These are phyloP conservation scores for Meloe dianella DNA, from an alignment of 2,888 invertebrate genomes.

Conservation along the genomic window DNA sequence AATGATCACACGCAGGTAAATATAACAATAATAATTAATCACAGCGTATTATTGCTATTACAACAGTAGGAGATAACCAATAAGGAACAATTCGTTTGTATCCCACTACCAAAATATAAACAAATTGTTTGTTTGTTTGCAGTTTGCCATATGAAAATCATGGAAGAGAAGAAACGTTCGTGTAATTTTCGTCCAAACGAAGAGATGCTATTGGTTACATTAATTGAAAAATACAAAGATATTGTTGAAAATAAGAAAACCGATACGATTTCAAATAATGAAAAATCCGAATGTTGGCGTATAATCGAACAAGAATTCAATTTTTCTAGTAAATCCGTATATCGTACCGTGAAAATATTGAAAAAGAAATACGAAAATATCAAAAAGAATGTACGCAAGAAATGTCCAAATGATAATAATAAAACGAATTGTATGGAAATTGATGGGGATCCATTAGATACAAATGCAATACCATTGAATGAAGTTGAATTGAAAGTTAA, in stretches of 20 bases:
- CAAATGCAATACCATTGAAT: not conserved
- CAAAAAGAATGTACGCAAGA: not conserved
- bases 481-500: not conserved
- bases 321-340: not conserved
- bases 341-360: not conserved
- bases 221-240: not conserved
- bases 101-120: too few relatives aligned
- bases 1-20: too few relatives aligned
- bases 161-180: slow-evolving; percentile 4
- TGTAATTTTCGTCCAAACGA: slow-evolving; percentile 1
- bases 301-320: not conserved
- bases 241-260: not conserved
- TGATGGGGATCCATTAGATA: not conserved
- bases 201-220: not conserved
- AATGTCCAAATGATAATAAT: not conserved
- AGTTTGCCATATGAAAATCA: too few relatives aligned
- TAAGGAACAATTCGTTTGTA: too few relatives aligned
- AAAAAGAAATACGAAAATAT: not conserved
- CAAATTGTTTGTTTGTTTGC: not conserved
- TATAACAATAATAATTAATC: too few relatives aligned
- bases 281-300: not conserved
- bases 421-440: not conserved
- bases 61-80: too few relatives aligned
- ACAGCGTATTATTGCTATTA: too few relatives aligned
- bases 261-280: not conserved